Evolutionary conservation across 1,140 invertebrate species (phyloP), one percentile per base, ranked within the genome.

Genomic region (Bombus soroeensis): DNA sequence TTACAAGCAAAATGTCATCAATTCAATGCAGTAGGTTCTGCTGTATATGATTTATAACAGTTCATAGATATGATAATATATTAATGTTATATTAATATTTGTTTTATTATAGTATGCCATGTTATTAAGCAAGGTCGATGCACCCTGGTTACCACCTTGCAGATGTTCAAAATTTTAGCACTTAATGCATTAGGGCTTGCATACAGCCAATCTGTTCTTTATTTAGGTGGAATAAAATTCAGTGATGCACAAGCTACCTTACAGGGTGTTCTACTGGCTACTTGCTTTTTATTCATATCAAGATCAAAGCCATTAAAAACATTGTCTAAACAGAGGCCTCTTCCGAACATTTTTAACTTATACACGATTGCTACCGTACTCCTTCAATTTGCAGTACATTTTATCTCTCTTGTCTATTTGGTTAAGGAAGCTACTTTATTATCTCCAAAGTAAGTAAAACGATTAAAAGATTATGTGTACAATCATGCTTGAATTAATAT

Each of bases 121-220:
- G 98, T 99, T 39, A 99, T 99, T 88, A 99, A 99, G 93, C 99
- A 99, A 96, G 99, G 99, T 10, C 96, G 99, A 59, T 99, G 99
- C 94, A 99, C 99, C 0, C 95, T 99, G 64, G 99, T 99, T 0
- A 99, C 99, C 2, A 99, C 99, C 0, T 95, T 99, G 66, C 99
- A 99, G 95, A 99, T 99, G 99, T 99, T 99, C 95, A 99, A 99
- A 96, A 99, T 99, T 89, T 95, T 99, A 62, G 99, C 99, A 0
- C 94, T 99, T n/a, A 99, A 99, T 95, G 99, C 99, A 0, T 96
- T 99, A 1, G 98, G 99, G 82, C 96, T 99, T 66, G 99, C 99
- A 0, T 99, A 99, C 96, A 99, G 98, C 94, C 99, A 99, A 95
- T 99, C 99, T 41, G 99, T 99, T 15, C 96, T 99, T 1, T 99